Conservation (phyloP, 2,113 vertebrate genomes). For the Tretioscincus oriximinensis region DNA sequence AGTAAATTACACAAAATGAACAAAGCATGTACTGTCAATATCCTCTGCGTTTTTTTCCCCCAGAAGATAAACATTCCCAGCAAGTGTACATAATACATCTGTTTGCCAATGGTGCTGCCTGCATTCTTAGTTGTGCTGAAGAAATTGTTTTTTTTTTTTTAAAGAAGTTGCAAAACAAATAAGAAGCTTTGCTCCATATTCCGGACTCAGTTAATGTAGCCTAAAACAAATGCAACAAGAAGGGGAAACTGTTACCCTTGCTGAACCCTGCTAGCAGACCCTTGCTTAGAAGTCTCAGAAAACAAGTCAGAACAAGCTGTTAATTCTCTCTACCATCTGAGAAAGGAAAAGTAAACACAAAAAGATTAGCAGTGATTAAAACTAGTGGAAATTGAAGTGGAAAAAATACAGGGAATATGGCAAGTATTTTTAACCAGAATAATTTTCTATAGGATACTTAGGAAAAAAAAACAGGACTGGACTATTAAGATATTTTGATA, state of each 20-base stretch:
- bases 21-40: background rate
- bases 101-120: background rate
- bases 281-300: background rate
- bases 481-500: background rate
- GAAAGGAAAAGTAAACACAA: background rate
- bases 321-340: fast-evolving
- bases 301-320: background rate
- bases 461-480: fast-evolving
- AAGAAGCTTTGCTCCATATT: background rate
- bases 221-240: background rate
- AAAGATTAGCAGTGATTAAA: background rate
- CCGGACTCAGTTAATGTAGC: background rate
- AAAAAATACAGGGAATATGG: background rate
- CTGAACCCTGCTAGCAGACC: background rate
- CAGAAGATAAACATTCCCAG: background rate
- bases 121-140: background rate
- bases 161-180: background rate
- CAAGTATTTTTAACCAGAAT: background rate
- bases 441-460: background rate
- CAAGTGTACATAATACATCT: background rate
- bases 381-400: background rate
- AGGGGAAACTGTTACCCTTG: background rate
- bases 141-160: background rate
- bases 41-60: background rate
- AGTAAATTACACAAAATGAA: background rate